Evolutionary conservation across 1,140 invertebrate genomes (phyloP), one percentile per base, ranked within the genome.

Genomic region (Camponotus pennsylvanicus): DNA sequence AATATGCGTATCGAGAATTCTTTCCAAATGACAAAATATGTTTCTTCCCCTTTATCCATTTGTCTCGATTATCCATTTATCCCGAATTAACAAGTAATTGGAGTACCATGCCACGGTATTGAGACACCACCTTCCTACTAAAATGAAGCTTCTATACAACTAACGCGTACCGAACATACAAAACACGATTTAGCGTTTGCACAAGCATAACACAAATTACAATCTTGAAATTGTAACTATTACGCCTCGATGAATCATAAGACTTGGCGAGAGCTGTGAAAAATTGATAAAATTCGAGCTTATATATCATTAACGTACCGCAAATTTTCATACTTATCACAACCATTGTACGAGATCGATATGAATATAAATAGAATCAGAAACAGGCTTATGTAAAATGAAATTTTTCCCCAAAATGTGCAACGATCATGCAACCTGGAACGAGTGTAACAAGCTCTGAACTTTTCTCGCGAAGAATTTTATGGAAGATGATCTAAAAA

Each of bases 71-170:
- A 45, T 45, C n/a, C 75, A 63, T 69, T 77, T 87, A 70, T 71
- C 40, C 32, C 76, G 15, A 34, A 66, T 87, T 71, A 73, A 82
- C 34, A 75, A 89, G 86, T 87, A 86, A 89, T 89, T 87, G 73
- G 87, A 89, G 83, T 89, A 89, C 90, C 90, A 92, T 93, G 92
- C 91, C 92, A 93, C 92, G 92, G 91, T 92, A 92, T 92, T 87
- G 76, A 86, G 90, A 92, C 91, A 92, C 91, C 91, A 90, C 37
- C 52, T 82, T 77, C 69, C 71, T 85, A 79, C 59, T 40, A 64
- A 87, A 84, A 87, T 64, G 55, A 75, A 63, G 82, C 79, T 85
- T 77, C 52, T 37, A 87, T 89, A 76, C 57, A 87, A 78, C 64
- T 86, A 88, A 88, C 79, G 71, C 57, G 73, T 52, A 86, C 61